These are phyloP conservation scores for Pimephales promelas DNA, from an alignment of 2,113 vertebrate genomes.

Conservation along the genomic window DNA sequence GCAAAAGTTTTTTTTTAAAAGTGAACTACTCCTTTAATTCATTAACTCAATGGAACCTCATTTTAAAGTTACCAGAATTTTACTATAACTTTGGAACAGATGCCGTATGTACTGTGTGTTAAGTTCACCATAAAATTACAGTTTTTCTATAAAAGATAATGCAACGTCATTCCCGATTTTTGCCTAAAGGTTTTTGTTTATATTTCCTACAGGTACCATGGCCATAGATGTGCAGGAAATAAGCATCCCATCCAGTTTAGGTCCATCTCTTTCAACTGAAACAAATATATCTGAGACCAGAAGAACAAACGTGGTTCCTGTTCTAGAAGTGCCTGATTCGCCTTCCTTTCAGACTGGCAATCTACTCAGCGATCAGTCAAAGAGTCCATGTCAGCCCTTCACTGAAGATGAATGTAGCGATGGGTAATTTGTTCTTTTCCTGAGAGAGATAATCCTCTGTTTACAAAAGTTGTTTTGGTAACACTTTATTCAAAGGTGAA, in stretches of 20 bases:
- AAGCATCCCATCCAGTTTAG: constrained; percentile 68
- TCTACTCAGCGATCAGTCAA: constrained; percentile 76
- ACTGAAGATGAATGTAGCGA: constrained; percentile 10
- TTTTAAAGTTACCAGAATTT: no score
- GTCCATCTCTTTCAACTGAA: constrained; percentile 69
- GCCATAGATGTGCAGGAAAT: constrained; percentile 79
- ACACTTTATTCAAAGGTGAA: no score
- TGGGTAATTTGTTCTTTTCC: not conserved
- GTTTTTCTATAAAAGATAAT: no score
- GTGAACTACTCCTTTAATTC: no score
- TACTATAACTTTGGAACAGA: no score
- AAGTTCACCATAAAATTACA: no score
- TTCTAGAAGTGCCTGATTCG: constrained; percentile 74
- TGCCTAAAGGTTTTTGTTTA: not conserved
- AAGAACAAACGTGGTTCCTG: constrained; percentile 75
- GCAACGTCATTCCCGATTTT: not conserved
- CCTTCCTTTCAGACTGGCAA: constrained; percentile 72
- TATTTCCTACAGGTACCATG: constrained; percentile 71
- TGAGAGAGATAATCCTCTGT: not conserved
- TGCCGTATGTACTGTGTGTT: no score
- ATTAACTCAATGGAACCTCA: no score
- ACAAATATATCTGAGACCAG: constrained; percentile 63
- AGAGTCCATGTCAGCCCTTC: constrained; percentile 63
- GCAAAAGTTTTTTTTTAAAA: no score
- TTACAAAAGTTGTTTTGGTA: not conserved